Conservation (phyloP, 2,797 vertebrate genomes). For the Labroides dimidiatus region DNA sequence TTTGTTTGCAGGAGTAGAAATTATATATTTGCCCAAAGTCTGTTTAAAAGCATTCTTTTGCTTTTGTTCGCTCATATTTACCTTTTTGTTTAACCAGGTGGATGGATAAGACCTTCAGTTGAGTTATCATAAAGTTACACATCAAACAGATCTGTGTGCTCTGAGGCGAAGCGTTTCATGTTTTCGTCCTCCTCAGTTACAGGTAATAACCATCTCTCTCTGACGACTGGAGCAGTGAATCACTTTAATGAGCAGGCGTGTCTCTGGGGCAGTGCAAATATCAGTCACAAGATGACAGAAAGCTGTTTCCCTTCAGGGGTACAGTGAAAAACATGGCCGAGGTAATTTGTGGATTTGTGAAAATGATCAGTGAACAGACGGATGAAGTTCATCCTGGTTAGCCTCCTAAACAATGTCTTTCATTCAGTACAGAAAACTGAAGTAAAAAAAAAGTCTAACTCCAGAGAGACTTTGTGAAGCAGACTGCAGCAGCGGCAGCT, state of each 20-base stretch:
- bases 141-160: slow-evolving; percentile 20
- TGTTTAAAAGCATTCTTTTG: slow-evolving; percentile 16
- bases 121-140: slow-evolving; percentile 8
- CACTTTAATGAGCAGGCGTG: slow-evolving; percentile 7
- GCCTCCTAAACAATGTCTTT: no score
- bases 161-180: slow-evolving; percentile 7
- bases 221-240: slow-evolving; percentile 13
- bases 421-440: no score
- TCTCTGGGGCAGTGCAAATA: slow-evolving; percentile 22
- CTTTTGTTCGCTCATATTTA: slow-evolving; percentile 18
- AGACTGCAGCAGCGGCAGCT: no score
- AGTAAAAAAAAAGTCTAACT: no score
- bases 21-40: slow-evolving; percentile 12
- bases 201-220: slow-evolving; percentile 9
- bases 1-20: slow-evolving; percentile 24
- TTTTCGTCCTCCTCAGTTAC: slow-evolving; percentile 4
- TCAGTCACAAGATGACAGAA: neutral
- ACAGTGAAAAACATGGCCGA: slow-evolving; percentile 9
- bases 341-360: neutral
- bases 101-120: slow-evolving; percentile 27
- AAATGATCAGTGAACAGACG: no score
- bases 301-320: neutral
- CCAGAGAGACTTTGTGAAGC: no score
- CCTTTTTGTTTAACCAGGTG: slow-evolving; percentile 1
- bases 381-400: no score